Evolutionary conservation across 2,888 invertebrate genomes (phyloP).

Genomic region (Heterodera filipjevi): DNA sequence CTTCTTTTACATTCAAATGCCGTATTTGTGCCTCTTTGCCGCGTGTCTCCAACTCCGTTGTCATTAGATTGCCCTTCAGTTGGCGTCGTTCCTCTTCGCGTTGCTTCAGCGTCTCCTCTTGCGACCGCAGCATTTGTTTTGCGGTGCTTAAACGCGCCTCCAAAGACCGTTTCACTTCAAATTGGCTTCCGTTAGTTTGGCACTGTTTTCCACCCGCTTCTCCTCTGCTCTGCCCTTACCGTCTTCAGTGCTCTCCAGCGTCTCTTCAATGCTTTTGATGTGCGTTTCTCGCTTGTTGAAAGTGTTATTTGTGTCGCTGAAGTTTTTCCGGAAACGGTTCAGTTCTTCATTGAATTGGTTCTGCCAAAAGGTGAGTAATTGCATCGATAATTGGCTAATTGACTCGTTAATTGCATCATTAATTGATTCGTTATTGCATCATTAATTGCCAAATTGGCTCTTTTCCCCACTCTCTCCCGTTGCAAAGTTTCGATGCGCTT

Average conservation of each 20-base stretch:
- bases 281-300: constrained; percentile 60
- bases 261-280: constrained; percentile 62
- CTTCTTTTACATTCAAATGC: constrained; percentile 60
- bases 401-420: no score
- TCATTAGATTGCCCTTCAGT: constrained; percentile 63
- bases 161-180: constrained; percentile 58
- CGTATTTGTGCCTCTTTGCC: constrained; percentile 64
- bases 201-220: background rate
- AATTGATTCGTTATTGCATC: no score
- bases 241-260: constrained; percentile 59
- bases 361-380: constrained; percentile 36
- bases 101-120: constrained; percentile 62
- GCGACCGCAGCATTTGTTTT: constrained; percentile 60
- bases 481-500: constrained; percentile 60
- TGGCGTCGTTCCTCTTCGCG: constrained; percentile 63
- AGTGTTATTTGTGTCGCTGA: constrained; percentile 59
- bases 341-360: constrained; percentile 62
- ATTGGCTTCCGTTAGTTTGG: background rate
- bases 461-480: constrained; percentile 51
- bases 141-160: constrained; percentile 59
- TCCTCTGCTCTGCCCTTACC: constrained; percentile 38
- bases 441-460: background rate
- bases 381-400: background rate
- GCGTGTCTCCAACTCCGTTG: constrained; percentile 63
- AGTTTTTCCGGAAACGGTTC: constrained; percentile 61